Conservation (phyloP, 2,797 vertebrate genomes). For the Semotilus atromaculatus region DNA sequence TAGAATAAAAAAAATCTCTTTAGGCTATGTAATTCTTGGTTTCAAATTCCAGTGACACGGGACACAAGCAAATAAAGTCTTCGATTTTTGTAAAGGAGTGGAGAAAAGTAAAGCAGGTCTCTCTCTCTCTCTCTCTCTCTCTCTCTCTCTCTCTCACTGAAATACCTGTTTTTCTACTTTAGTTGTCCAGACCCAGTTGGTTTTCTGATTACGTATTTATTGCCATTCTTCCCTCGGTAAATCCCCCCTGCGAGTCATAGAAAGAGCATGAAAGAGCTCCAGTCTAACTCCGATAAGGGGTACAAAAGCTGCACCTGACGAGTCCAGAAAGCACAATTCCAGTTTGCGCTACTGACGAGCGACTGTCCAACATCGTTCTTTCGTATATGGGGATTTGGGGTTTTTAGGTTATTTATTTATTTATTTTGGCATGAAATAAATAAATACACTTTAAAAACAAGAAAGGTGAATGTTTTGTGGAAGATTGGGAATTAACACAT, state of each 20-base stretch:
- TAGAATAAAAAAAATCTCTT: background rate
- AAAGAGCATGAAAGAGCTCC: constrained; percentile 34
- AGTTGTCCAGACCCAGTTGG: constrained; percentile 21
- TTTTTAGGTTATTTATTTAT: background rate
- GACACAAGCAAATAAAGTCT: background rate
- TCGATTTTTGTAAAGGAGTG: background rate
- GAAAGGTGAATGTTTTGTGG: background rate
- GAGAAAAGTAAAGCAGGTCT: background rate
- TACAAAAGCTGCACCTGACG: constrained; percentile 39
- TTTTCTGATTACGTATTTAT: constrained; percentile 53
- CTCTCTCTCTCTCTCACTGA: constrained; percentile 20
- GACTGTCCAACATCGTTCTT: background rate
- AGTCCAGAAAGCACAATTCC: constrained; percentile 20
- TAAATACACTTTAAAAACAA: background rate
- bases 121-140: background rate
- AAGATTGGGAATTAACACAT: background rate
- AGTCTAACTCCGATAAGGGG: constrained; percentile 16
- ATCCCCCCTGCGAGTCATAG: constrained; percentile 48
- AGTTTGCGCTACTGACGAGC: background rate
- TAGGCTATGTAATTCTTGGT: background rate
- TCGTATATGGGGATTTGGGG: background rate
- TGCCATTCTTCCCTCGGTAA: constrained; percentile 43
- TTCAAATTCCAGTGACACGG: background rate
- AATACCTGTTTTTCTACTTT: background rate
- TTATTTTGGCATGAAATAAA: background rate